Percentiles rank a stretch among this genome's conserved stretches.
These are phyloP conservation scores for Agapetus fuscipes DNA, from an alignment of 2,888 invertebrate species.

Conservation along the genomic window DNA sequence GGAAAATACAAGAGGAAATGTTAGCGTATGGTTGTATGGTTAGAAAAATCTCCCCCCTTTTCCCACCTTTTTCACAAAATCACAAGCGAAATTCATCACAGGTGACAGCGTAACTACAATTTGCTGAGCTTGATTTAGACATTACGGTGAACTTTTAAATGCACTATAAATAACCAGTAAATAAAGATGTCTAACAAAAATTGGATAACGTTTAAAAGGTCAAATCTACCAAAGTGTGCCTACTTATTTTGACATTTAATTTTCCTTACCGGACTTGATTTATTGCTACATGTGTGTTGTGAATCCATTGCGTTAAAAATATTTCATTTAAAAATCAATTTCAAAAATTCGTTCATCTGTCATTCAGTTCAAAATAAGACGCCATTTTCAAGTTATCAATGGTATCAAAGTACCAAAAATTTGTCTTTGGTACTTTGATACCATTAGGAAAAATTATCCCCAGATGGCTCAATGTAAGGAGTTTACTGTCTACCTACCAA, in stretches of 20 bases:
- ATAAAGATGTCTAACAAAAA: slow-evolving; percentile 8
- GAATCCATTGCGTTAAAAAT: too few species aligned
- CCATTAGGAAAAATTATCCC: too few species aligned
- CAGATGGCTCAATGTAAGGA: too few species aligned
- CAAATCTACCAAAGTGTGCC: too few species aligned
- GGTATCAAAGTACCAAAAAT: too few species aligned
- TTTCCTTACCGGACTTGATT: too few species aligned
- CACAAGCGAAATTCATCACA: not conserved
- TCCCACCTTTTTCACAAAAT: not conserved
- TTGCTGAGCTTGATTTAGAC: slow-evolving; percentile 6
- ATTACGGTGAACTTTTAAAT: slow-evolving; percentile 9
- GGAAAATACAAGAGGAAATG: too few species aligned
- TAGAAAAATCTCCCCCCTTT: too few species aligned
- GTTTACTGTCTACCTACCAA: too few species aligned
- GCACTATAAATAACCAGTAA: slow-evolving; percentile 20
- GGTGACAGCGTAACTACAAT: not conserved
- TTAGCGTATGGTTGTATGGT: too few species aligned
- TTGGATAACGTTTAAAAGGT: slow-evolving; percentile 17
- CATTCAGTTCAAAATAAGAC: slow-evolving; percentile 17
- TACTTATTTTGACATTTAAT: too few species aligned
- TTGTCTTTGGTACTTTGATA: too few species aligned
- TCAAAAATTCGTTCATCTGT: slow-evolving; percentile 9
- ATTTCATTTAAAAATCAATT: not conserved
- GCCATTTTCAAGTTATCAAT: slow-evolving; percentile 12
- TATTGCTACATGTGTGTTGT: not conserved